These are phyloP conservation scores for Tylochromis polylepis DNA, from an alignment of 2,113 vertebrate genomes.

Conservation along the genomic window DNA sequence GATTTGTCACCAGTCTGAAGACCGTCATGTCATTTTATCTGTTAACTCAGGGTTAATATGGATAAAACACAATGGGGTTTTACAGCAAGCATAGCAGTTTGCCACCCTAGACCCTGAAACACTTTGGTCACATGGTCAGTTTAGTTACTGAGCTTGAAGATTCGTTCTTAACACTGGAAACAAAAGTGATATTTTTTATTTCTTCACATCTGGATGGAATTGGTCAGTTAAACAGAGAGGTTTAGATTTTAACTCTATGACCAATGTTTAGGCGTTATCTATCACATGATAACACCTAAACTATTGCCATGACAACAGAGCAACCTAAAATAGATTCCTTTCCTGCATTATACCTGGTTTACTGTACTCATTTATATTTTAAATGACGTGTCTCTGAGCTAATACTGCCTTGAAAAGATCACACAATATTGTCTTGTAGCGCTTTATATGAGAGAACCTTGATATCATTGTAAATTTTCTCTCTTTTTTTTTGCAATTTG, in stretches of 20 bases:
- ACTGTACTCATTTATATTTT: background rate
- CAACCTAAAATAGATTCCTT: background rate
- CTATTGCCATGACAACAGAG: background rate
- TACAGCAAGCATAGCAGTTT: background rate
- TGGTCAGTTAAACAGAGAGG: background rate
- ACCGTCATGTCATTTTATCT: constrained; percentile 9
- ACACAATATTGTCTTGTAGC: background rate
- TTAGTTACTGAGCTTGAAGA: background rate
- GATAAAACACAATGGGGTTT: background rate
- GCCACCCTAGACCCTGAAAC: background rate
- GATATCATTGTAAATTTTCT: background rate
- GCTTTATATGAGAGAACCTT: background rate
- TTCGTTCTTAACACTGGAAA: background rate
- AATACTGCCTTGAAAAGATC: background rate
- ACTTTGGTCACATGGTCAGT: background rate
- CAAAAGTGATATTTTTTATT: background rate
- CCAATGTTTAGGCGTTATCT: background rate
- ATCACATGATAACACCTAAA: background rate
- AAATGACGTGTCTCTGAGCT: background rate
- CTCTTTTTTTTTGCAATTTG: background rate
- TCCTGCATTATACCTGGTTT: background rate
- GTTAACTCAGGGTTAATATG: background rate
- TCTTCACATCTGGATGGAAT: background rate
- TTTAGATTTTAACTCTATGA: background rate
- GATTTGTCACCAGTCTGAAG: constrained; percentile 11